These are phyloP conservation scores for Nematopogon swammerdamellus DNA, from an alignment of 2,888 invertebrate genomes.

Conservation along the genomic window DNA sequence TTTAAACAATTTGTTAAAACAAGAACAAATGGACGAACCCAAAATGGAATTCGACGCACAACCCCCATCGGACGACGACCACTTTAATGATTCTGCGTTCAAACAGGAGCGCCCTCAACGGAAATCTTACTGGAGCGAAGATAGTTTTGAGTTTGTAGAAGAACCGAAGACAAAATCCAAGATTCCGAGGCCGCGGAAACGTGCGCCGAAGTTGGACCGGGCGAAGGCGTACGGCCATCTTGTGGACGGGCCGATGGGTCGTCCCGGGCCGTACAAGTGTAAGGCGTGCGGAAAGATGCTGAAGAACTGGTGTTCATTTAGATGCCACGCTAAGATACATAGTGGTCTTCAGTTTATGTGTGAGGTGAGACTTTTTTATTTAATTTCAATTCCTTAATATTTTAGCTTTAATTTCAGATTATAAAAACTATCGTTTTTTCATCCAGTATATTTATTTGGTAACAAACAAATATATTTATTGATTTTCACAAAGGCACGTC, in stretches of 20 bases:
- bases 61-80: neutral
- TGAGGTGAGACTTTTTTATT: slow-evolving; percentile 18
- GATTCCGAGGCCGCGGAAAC: too few relatives aligned
- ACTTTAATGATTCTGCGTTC: neutral
- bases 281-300: slow-evolving; percentile 18
- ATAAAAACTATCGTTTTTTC: too few relatives aligned
- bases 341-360: slow-evolving; percentile 20
- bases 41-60: slow-evolving; percentile 2
- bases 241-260: slow-evolving; percentile 16
- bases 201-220: too few relatives aligned
- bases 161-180: too few relatives aligned
- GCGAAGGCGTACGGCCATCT: slow-evolving; percentile 15
- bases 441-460: too few relatives aligned
- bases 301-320: slow-evolving; percentile 19
- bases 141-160: too few relatives aligned
- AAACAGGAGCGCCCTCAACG: slow-evolving; percentile 8
- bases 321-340: slow-evolving; percentile 18
- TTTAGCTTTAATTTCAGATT: too few relatives aligned
- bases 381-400: too few relatives aligned
- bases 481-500: too few relatives aligned
- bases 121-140: slow-evolving; percentile 5
- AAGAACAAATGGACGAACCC: neutral
- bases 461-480: too few relatives aligned
- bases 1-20: neutral
- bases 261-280: slow-evolving; percentile 16